Evolutionary conservation across 1,140 invertebrate genomes (phyloP), one percentile per base, ranked within the genome.

Genomic region (Macrobrachium rosenbergii): DNA sequence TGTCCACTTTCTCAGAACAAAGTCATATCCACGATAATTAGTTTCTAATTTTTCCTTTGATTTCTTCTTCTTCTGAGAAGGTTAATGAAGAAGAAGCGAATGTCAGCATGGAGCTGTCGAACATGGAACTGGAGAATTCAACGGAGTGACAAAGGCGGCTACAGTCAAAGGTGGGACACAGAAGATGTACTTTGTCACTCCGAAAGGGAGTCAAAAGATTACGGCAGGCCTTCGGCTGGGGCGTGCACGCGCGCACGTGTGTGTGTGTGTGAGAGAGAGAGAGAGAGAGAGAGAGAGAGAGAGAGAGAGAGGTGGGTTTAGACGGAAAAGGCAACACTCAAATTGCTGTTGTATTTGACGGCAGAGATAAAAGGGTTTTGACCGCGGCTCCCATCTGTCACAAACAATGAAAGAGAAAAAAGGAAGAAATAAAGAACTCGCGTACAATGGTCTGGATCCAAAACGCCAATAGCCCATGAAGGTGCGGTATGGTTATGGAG

Each of bases 171-270:
- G 67, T 72, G 67, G 2, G 67, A 72, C 67, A 21, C 37, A 52
- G 45, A 72, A 72, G 21, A 21, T n/a, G 67, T 37, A 72, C 67
- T 72, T 21, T 72, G 67, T 72, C 67, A 72, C 67, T 72, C 67
- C 21, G 67, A 16, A 8, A n/a, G 67, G 67, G 67, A 14, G 67
- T 14, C 12, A 37, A 37, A 23, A 67, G 63, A 23, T 5, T 23
- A 37, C 21, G n/a, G 67, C 8, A 0, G 67, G 67, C 21, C 21
- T 37, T 5, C 67, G 67, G 37, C 67, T 72, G 67, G 37, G 14
- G 37, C n/a, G n/a, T n/a, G n/a, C n/a, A n/a, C n/a, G n/a, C n/a
- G n/a, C n/a, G n/a, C n/a, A n/a, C n/a, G n/a, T n/a, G n/a, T n/a
- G n/a, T n/a, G n/a, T n/a, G n/a, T n/a, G n/a, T n/a, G n/a, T n/a